phyloP scores from a whole-genome alignment of 2,888 invertebrate genomes.

The Erannis defoliaria region DNA sequence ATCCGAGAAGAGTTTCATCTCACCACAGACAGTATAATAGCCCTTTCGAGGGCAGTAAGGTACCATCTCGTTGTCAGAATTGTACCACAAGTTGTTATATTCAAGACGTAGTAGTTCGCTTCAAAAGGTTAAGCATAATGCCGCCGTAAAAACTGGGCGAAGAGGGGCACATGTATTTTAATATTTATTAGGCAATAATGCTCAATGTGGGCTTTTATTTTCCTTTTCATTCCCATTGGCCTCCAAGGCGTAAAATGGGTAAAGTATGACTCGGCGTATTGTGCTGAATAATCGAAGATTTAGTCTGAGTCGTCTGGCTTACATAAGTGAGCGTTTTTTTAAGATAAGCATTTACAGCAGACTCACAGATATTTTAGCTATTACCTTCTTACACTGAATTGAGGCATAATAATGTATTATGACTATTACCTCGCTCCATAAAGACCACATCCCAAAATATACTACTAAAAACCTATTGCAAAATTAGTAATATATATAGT shows the following conservation, averaged over 20 bases:
- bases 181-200: constrained; percentile 39
- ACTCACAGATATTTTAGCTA: background rate
- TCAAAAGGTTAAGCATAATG: constrained; percentile 32
- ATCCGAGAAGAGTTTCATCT: background rate
- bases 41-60: background rate
- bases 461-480: no score
- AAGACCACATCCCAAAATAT: no score
- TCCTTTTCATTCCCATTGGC: constrained; percentile 18
- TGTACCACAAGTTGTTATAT: constrained; percentile 3
- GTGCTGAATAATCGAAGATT: constrained; percentile 1
- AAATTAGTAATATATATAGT: no score
- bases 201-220: constrained; percentile 26
- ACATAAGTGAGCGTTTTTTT: background rate
- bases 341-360: no score
- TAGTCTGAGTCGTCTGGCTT: background rate
- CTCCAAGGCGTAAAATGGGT: constrained; percentile 20
- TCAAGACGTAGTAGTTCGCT: constrained; percentile 27
- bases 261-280: constrained; percentile 18
- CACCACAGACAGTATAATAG: background rate
- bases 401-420: no score
- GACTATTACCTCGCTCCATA: no score
- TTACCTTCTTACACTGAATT: no score
- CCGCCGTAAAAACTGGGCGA: constrained; percentile 32
- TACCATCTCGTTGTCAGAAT: constrained; percentile 3
- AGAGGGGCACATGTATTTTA: constrained; percentile 37